Conservation (phyloP, 2,797 vertebrate species). For the Threskiornis aethiopicus region DNA sequence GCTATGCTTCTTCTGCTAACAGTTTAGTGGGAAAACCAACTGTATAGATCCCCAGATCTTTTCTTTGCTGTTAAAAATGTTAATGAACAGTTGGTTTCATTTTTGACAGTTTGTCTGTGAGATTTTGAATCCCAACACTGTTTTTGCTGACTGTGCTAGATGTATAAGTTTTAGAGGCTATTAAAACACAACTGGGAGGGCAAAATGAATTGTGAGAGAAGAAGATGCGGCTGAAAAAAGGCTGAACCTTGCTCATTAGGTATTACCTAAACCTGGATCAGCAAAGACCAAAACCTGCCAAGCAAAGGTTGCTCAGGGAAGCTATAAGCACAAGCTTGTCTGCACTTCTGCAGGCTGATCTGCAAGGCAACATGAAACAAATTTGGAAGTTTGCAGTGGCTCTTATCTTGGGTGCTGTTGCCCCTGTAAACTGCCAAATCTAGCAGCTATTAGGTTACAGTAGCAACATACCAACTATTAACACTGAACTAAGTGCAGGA, state of each 20-base stretch:
- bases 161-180: background rate
- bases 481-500: background rate
- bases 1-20: background rate
- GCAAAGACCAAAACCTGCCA: background rate
- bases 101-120: background rate
- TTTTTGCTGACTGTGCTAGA: conserved; percentile 13
- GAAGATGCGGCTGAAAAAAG: background rate
- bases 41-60: background rate
- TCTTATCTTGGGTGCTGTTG: background rate
- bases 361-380: background rate
- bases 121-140: background rate
- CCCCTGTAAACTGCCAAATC: background rate
- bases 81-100: background rate
- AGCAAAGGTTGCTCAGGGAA: background rate
- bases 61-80: background rate
- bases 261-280: background rate
- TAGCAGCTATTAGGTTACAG: background rate
- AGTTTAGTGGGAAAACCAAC: background rate
- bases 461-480: background rate
- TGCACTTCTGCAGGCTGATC: background rate
- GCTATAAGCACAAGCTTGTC: rapidly evolving
- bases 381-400: background rate
- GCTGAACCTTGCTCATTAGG: background rate
- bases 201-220: background rate
- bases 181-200: background rate